A percentile compares a stretch with the other conserved stretches of the same genome.
Conservation (phyloP, 1,140 invertebrate genomes). For the Calliopsis andreniformis region DNA sequence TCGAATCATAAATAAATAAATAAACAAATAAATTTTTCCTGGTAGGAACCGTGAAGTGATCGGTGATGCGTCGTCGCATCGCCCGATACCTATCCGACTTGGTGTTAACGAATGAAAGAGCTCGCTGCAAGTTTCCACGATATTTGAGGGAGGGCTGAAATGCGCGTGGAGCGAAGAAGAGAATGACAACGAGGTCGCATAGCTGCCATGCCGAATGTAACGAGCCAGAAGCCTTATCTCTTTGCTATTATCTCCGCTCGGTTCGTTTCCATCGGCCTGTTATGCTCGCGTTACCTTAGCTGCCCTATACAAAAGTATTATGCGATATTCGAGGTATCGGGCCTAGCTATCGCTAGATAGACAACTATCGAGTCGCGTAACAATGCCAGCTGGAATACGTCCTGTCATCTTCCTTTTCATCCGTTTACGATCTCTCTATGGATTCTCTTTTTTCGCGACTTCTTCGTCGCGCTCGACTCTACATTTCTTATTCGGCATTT, state of each 20-base stretch:
- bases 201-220: conserved; percentile 68
- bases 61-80: neutral
- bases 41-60: neutral
- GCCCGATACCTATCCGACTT: no score
- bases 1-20: no score
- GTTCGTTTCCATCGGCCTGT: conserved; percentile 54
- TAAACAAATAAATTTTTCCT: no score
- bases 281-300: conserved; percentile 55
- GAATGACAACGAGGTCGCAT: conserved; percentile 56
- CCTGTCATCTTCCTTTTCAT: conserved; percentile 64
- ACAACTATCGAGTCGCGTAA: conserved; percentile 64
- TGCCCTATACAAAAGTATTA: conserved; percentile 59
- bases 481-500: no score
- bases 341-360: conserved; percentile 1
- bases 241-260: conserved; percentile 71
- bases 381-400: conserved; percentile 73
- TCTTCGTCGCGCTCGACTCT: no score
- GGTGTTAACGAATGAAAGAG: no score
- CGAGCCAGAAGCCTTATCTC: conserved; percentile 70
- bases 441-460: neutral
- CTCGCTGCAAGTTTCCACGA: no score
- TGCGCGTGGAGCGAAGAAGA: conserved; percentile 30
- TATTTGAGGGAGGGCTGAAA: no score
- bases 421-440: neutral
- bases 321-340: conserved; percentile 47